Percentiles rank a stretch among this genome's conserved stretches.
These are phyloP conservation scores for Amazona finschi DNA, from an alignment of 2,797 vertebrate genomes.

Conservation along the genomic window DNA sequence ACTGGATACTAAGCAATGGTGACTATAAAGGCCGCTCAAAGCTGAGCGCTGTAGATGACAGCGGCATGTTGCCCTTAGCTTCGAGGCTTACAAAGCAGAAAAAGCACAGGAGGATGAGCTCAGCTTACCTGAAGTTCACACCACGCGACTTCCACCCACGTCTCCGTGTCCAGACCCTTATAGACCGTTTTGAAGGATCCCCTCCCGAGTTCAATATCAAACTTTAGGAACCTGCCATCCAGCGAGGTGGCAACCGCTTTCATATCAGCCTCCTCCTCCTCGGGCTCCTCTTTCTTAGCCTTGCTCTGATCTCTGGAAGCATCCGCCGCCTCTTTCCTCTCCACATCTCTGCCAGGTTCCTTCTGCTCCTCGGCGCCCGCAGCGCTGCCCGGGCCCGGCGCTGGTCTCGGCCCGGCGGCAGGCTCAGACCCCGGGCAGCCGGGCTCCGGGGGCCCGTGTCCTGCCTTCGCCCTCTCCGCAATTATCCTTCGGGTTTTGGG, in stretches of 20 bases:
- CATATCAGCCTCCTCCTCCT: slow-evolving; percentile 92
- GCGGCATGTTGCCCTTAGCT: slow-evolving; percentile 52
- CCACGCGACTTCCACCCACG: slow-evolving; percentile 97
- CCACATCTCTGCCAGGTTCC: slow-evolving; percentile 3
- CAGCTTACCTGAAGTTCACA: slow-evolving; percentile 94
- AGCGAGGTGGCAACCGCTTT: slow-evolving; percentile 95
- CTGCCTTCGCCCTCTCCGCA: slow-evolving; percentile 82
- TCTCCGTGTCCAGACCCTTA: slow-evolving; percentile 97
- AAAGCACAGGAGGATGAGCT: background rate
- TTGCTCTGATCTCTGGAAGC: slow-evolving; percentile 70
- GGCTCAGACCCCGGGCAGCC: slow-evolving; percentile 69
- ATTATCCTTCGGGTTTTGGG: slow-evolving; percentile 82
- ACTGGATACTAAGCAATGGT: slow-evolving; percentile 34
- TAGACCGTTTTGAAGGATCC: slow-evolving; percentile 99
- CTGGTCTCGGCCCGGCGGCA: background rate
- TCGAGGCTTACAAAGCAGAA: slow-evolving; percentile 68
- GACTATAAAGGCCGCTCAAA: slow-evolving; percentile 37
- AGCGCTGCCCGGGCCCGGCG: background rate
- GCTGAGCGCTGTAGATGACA: slow-evolving; percentile 27
- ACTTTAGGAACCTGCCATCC: slow-evolving; percentile 94
- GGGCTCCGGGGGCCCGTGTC: slow-evolving; percentile 28
- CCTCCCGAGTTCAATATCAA: slow-evolving; percentile 95
- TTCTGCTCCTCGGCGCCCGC: slow-evolving; percentile 68
- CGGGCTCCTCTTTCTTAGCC: slow-evolving; percentile 88
- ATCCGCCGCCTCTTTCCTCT: slow-evolving; percentile 65